Conservation (phyloP, 2,888 invertebrate genomes). For the Diarsia dahlii region DNA sequence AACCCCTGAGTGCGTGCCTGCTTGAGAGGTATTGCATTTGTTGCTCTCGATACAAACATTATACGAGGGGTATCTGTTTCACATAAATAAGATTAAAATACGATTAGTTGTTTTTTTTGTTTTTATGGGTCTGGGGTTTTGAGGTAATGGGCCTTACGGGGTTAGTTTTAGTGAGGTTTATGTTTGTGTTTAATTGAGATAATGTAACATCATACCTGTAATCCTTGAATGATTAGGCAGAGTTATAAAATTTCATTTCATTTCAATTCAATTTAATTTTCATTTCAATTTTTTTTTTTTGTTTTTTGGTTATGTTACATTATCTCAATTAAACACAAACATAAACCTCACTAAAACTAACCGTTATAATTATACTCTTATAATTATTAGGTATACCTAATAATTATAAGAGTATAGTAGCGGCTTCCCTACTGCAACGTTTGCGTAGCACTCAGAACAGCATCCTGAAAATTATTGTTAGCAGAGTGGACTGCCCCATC, state of each 20-base stretch:
- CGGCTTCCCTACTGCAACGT: too few relatives aligned
- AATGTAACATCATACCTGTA: neutral
- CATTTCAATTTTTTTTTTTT: too few relatives aligned
- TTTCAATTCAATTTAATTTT: too few relatives aligned
- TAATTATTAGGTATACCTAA: too few relatives aligned
- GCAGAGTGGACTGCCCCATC: too few relatives aligned
- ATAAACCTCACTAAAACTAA: neutral
- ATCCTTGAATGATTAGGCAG: neutral
- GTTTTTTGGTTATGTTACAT: too few relatives aligned
- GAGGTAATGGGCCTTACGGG: neutral
- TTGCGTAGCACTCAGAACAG: too few relatives aligned
- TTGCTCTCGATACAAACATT: constrained; percentile 67
- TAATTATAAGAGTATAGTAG: too few relatives aligned
- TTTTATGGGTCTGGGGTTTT: neutral
- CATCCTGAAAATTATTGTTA: too few relatives aligned
- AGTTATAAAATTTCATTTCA: too few relatives aligned
- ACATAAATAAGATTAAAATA: constrained; percentile 57
- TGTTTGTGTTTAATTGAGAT: neutral
- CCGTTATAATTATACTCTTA: too few relatives aligned
- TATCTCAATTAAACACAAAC: neutral
- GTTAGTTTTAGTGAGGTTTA: neutral
- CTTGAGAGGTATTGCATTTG: constrained; percentile 81
- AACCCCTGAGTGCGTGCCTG: constrained; percentile 79
- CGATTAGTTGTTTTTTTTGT: constrained; percentile 29
- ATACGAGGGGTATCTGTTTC: constrained; percentile 47